A percentile compares a stretch with the other conserved stretches of the same genome.
Conservation (phyloP, 2,888 invertebrate genomes). For the Patella depressa region DNA sequence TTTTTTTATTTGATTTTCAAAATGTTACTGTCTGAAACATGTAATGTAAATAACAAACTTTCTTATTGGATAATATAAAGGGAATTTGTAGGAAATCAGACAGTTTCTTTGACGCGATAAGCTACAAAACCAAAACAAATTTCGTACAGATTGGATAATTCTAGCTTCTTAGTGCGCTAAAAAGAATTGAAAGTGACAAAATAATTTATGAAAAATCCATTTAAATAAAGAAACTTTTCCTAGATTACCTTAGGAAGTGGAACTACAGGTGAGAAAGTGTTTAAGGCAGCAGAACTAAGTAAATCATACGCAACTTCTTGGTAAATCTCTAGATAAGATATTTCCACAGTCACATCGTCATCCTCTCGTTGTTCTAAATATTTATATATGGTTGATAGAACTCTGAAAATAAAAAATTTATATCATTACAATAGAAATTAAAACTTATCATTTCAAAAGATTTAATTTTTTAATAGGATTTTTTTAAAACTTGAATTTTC, state of each 20-base stretch:
- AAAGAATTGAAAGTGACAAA: not conserved
- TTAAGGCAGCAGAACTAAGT: conserved; percentile 57
- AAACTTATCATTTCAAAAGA: too few species aligned
- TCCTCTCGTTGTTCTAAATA: conserved; percentile 53
- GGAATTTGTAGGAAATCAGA: too few species aligned
- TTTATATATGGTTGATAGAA: conserved; percentile 64
- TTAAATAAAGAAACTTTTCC: not conserved
- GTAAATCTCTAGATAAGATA: conserved; percentile 68
- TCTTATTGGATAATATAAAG: too few species aligned
- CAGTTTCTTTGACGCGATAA: too few species aligned
- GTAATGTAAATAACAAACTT: too few species aligned
- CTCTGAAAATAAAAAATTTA: conserved; percentile 45
- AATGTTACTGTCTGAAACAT: too few species aligned
- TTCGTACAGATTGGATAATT: not conserved
- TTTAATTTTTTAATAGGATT: too few species aligned
- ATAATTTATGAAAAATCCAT: not conserved
- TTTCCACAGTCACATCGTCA: conserved; percentile 61
- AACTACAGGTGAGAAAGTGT: conserved; percentile 51
- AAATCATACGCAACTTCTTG: conserved; percentile 68
- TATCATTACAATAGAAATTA: too few species aligned
- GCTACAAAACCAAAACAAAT: too few species aligned
- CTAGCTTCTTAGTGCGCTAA: not conserved
- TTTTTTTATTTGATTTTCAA: too few species aligned
- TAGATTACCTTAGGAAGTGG: conserved; percentile 63
- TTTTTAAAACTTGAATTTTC: too few species aligned